Evolutionary conservation across 2,888 invertebrate genomes (phyloP).

Genomic region (Nemoura dubitans): DNA sequence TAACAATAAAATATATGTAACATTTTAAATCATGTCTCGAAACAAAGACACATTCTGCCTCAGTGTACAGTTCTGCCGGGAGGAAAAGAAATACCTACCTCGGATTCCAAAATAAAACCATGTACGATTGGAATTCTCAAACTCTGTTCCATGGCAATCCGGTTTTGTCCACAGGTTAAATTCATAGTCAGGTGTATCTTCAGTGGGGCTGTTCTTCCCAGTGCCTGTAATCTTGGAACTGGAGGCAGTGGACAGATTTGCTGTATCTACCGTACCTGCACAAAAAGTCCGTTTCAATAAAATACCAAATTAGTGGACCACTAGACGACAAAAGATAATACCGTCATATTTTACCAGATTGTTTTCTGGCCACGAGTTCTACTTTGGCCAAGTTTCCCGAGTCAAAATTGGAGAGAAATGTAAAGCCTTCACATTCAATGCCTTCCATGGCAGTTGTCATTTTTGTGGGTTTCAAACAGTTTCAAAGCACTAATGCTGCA

Average conservation of each 20-base stretch:
- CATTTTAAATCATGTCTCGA: conserved; percentile 36
- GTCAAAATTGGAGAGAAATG: conserved; percentile 88
- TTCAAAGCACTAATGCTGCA: not conserved
- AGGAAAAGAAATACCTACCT: conserved; percentile 59
- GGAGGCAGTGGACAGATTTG: not conserved
- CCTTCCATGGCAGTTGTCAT: conserved; percentile 1
- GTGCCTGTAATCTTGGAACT: conserved; percentile 5
- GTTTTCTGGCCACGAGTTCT: conserved; percentile 73
- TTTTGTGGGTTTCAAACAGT: not conserved
- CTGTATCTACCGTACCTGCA: conserved; percentile 49
- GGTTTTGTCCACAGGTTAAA: conserved; percentile 91
- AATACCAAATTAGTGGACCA: too few species aligned
- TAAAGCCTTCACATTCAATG: conserved; percentile 74
- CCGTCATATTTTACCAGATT: conserved; percentile 62
- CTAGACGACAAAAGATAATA: not conserved
- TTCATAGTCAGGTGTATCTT: conserved; percentile 72
- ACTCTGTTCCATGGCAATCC: conserved; percentile 87
- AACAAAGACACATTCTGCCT: too few species aligned
- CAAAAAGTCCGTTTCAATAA: too few species aligned
- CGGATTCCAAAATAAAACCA: conserved; percentile 91
- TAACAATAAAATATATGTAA: conserved; percentile 29
- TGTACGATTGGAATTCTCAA: conserved; percentile 88
- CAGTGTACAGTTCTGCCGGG: too few species aligned
- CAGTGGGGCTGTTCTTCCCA: conserved; percentile 57
- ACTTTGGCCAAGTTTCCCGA: conserved; percentile 89